Evolutionary conservation across 2,888 invertebrate species (phyloP), one percentile per base, ranked within the genome.

Genomic region (Zeuzera pyrina): DNA sequence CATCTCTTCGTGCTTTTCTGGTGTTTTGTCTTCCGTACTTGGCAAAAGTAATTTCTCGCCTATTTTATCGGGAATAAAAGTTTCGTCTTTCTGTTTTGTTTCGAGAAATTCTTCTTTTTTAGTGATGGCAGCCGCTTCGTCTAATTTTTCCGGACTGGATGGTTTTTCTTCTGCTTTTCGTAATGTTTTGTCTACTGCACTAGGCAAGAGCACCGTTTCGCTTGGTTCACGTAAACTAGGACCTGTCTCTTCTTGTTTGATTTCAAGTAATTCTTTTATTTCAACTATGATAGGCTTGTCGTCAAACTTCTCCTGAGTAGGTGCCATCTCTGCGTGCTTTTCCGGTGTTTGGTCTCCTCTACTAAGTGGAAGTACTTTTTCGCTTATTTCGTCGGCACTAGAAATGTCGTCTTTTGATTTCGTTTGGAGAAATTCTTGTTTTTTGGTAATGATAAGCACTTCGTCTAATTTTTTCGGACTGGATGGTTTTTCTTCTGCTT

Each of bases 131-230:
- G 8, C 19, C 2, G 5, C 19, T 19, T 7, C 1, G 19, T 19
- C 19, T 19, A 19, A 7, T 5, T 19, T 19, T 7, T 5, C 19
- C 10, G 25, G 22, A 10, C 30, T 41, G 2, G 26, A 8, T 13
- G 11, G 31, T 15, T 35, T 39, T 0, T 32, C 35, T 4, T 36
- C n/a, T n/a, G n/a, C n/a, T n/a, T 38, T 35, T 1, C 21, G 21
- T 19, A 2, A 8, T n/a, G n/a, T n/a, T n/a, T n/a, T n/a, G n/a
- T n/a, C n/a, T n/a, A n/a, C n/a, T n/a, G n/a, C n/a, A n/a, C n/a
- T n/a, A n/a, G n/a, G n/a, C 6, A 19, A 1, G 8, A 2, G 19
- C 19, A 7, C 19, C 2, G 5, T 19, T 1, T 19, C 19, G 19
- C 19, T 8, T 19, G 19, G 19, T 19, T 19, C 8, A 5, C 8